Base-by-base conservation (phyloP, 2,888 invertebrate genomes). In the Galerucella calmariensis region DNA sequence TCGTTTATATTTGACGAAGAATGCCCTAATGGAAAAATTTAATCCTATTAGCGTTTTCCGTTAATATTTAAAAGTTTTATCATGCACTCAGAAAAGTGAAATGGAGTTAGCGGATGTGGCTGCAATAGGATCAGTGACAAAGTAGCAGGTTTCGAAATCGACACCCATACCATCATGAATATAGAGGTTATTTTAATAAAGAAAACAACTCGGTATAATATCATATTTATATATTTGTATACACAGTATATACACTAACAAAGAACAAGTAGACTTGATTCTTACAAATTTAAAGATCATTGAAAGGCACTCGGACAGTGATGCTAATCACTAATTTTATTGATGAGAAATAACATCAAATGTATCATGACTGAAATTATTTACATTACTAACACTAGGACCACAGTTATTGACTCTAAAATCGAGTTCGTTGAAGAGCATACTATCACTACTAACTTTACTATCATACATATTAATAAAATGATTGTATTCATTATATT, bases 381-480 rank as follows among this genome's bases (percentile, higher is more conserved):
- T 82, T 56, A 82, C 72, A 77, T 79, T 81, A 67, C 75, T 82
- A 63, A 81, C 77, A 76, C 72, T 80, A 68, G 82, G 74, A 72
- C 72, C 73, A 63, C 77, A 78, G 53, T 73, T 62, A 58, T 74
- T 68, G 46, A 87, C 83, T 79, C 86, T 82, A 79, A 86, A 87
- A 80, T 88, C 87, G 4, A 87, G 80, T 59, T 88, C 87, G 70
- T 83, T 85, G 69, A 86, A 85, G 67, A 85, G 82, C n/a, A 83
- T 78, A 67, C 80, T 81, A 62, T 84, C 85, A 68, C 82, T 83
- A 35, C 79, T 80, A 59, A 78, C 70, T 79, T 82, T 82, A 27
- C 53, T 84, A 68, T 86, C 86, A 67, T 84, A 86, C 35, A 81
- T 81, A 67, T 83, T 82, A 14, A 86, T 67, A 69, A 87, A 82